Evolutionary conservation across 2,888 invertebrate genomes (phyloP).

Genomic region (Megaustenia siamemsis): DNA sequence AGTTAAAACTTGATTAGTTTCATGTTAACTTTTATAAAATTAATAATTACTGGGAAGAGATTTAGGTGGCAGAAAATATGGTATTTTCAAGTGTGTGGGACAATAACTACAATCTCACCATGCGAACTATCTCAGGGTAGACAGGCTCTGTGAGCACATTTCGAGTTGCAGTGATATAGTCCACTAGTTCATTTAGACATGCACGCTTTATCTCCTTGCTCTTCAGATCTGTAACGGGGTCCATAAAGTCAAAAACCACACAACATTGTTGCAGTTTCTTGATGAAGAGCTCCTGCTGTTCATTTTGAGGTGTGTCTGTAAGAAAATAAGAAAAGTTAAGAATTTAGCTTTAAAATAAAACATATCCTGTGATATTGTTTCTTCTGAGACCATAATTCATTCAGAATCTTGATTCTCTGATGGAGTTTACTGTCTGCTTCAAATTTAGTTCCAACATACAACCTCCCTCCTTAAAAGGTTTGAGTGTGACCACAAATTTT

Average conservation of each 20-base stretch:
- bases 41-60: too few relatives aligned
- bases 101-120: constrained; percentile 85
- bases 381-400: too few relatives aligned
- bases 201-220: constrained; percentile 99
- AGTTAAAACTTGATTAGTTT: too few relatives aligned
- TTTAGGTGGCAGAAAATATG: background rate
- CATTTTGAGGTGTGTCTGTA: constrained; percentile 84
- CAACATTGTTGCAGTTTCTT: constrained; percentile 99
- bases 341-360: too few relatives aligned
- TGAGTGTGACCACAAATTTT: too few relatives aligned
- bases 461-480: too few relatives aligned
- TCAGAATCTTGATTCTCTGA: too few relatives aligned
- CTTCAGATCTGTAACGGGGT: constrained; percentile 97
- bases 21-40: too few relatives aligned
- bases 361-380: too few relatives aligned
- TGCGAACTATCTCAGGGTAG: constrained; percentile 98
- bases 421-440: too few relatives aligned
- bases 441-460: too few relatives aligned
- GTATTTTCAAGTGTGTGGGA: background rate
- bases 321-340: background rate
- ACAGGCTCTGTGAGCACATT: constrained; percentile 97
- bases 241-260: constrained; percentile 98
- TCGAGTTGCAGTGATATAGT: constrained; percentile 93
- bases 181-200: constrained; percentile 97
- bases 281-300: constrained; percentile 97